These are phyloP conservation scores for Vidua chalybeata DNA, from an alignment of 2,113 vertebrate species.

Conservation along the genomic window DNA sequence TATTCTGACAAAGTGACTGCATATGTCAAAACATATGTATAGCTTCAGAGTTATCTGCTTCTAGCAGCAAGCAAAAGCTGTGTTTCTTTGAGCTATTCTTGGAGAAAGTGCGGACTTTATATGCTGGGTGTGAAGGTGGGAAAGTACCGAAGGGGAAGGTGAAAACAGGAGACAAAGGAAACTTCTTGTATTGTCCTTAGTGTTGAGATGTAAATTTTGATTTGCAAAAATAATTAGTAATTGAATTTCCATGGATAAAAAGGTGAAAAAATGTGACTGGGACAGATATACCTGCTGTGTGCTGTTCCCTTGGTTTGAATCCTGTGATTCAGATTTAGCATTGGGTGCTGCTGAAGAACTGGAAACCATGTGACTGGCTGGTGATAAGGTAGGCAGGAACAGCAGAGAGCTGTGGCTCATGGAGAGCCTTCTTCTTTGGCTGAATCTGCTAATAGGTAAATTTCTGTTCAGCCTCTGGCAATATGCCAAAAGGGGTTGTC, in stretches of 20 bases:
- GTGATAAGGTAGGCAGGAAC: neutral
- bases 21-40: neutral
- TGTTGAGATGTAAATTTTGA: neutral
- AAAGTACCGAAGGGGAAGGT: neutral
- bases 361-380: accelerated
- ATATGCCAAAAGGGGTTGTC: accelerated
- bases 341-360: neutral
- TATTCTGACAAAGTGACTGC: neutral
- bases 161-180: neutral
- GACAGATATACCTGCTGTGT: neutral
- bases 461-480: neutral
- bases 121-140: neutral
- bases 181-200: neutral
- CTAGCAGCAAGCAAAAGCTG: neutral
- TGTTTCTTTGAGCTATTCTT: neutral
- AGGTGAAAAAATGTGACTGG: neutral
- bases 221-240: neutral
- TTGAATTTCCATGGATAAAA: neutral
- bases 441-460: neutral
- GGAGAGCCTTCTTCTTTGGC: neutral
- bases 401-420: neutral
- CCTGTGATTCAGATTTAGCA: neutral
- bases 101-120: neutral
- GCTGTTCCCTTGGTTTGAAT: neutral
- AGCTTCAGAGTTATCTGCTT: neutral